Conservation (phyloP, 2,113 vertebrate species). For the Parotia lawesii region DNA sequence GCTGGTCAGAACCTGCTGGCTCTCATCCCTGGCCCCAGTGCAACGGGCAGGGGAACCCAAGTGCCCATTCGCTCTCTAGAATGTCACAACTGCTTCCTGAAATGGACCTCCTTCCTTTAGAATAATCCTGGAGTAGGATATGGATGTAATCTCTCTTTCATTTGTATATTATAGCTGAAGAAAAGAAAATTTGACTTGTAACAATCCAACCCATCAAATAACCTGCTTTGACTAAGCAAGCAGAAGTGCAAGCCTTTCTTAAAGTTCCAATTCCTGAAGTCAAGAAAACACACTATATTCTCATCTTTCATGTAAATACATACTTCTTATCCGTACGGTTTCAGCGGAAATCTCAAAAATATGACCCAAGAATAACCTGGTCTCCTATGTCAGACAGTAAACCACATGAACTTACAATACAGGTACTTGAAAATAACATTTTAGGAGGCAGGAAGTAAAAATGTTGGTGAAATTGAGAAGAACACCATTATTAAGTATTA, state of each 20-base stretch:
- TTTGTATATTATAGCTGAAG: not conserved
- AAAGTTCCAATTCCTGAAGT: not conserved
- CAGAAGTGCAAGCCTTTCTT: not conserved
- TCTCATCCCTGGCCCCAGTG: not conserved
- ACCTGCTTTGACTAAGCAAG: not conserved
- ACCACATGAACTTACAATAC: not conserved
- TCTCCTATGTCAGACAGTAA: not conserved
- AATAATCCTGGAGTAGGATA: not conserved
- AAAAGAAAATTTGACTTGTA: not conserved
- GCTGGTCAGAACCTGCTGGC: not conserved
- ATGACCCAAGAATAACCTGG: conserved; percentile 25
- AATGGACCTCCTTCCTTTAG: not conserved
- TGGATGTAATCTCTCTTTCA: not conserved
- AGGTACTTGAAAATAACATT: conserved; percentile 9
- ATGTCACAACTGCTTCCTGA: not conserved
- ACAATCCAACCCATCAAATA: not conserved
- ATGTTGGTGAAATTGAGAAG: not conserved
- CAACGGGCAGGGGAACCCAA: not conserved
- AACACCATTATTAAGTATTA: not conserved
- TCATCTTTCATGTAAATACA: conserved; percentile 28
- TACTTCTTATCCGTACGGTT: conserved; percentile 16
- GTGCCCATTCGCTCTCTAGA: rapidly evolving
- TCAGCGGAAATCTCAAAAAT: conserved; percentile 33
- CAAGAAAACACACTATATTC: not conserved
- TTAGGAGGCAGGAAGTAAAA: not conserved